Conservation (phyloP, 2,113 vertebrate genomes). For the Tautogolabrus adspersus region DNA sequence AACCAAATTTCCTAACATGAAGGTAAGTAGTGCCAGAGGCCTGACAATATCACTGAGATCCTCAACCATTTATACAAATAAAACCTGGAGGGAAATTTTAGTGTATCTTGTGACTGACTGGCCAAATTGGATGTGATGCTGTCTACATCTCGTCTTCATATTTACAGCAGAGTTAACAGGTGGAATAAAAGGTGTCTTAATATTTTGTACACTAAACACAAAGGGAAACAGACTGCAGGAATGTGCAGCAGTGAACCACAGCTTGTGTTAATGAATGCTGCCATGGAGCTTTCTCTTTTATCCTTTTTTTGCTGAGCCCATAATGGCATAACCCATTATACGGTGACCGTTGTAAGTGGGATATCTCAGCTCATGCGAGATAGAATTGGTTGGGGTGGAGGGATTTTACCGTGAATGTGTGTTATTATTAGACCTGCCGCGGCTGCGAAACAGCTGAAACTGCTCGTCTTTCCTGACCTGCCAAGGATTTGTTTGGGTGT, state of each 20-base stretch:
- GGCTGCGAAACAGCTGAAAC: conserved; percentile 40
- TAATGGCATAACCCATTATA: conserved; percentile 52
- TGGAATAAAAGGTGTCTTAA: conserved; percentile 17
- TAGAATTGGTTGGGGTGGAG: conserved; percentile 8
- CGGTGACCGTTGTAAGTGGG: conserved; percentile 39
- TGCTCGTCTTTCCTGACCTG: conserved; percentile 27
- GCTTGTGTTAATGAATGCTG: conserved; percentile 54
- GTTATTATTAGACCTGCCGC: conserved; percentile 52
- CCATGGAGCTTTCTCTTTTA: conserved; percentile 44
- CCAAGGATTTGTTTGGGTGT: conserved; percentile 5
- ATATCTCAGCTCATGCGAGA: conserved; percentile 33
- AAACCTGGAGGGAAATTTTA: neutral
- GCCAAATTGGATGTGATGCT: neutral
- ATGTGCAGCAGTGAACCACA: conserved; percentile 47
- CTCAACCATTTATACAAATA: neutral
- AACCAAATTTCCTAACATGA: neutral
- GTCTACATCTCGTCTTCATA: neutral
- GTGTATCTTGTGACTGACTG: neutral
- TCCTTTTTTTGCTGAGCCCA: conserved; percentile 47
- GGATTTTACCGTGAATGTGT: conserved; percentile 42
- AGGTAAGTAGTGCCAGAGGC: neutral
- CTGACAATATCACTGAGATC: neutral
- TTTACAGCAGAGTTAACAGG: neutral
- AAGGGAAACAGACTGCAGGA: conserved; percentile 16
- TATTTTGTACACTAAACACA: conserved; percentile 50